These are phyloP conservation scores for Eilema caniola DNA, from an alignment of 2,888 invertebrate genomes.

Conservation along the genomic window DNA sequence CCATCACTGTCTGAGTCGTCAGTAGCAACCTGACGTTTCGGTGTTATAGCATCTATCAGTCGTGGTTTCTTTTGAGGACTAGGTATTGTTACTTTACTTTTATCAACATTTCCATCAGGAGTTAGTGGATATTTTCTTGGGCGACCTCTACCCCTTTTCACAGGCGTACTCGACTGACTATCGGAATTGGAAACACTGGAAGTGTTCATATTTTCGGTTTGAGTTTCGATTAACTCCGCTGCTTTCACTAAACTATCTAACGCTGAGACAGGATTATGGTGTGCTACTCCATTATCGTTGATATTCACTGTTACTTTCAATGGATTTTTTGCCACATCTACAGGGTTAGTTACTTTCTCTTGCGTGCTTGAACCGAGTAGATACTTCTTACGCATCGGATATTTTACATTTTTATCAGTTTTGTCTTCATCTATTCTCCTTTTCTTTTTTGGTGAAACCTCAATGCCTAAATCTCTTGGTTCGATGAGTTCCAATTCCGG, in stretches of 20 bases:
- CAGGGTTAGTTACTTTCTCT: conserved; percentile 34
- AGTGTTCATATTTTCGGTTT: conserved; percentile 64
- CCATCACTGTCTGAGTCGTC: conserved; percentile 70
- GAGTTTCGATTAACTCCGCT: conserved; percentile 79
- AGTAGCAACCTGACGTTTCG: conserved; percentile 53
- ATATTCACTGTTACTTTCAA: conserved; percentile 56
- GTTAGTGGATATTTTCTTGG: conserved; percentile 78
- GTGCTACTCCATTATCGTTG: conserved; percentile 55
- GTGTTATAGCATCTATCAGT: conserved; percentile 65
- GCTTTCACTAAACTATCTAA: conserved; percentile 82
- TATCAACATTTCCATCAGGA: conserved; percentile 61
- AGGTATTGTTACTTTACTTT: conserved; percentile 53
- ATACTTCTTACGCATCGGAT: conserved; percentile 78
- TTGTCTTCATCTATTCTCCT: conserved; percentile 71
- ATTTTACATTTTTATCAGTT: conserved; percentile 67
- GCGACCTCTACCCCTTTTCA: conserved; percentile 79
- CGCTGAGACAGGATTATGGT: conserved; percentile 72
- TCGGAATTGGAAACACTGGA: conserved; percentile 52
- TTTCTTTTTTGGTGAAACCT: conserved; percentile 77
- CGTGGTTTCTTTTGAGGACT: conserved; percentile 77
- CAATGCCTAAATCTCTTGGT: conserved; percentile 72
- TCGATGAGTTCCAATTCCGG: conserved; percentile 82
- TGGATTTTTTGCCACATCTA: conserved; percentile 52
- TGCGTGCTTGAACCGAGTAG: conserved; percentile 61
- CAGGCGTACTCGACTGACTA: conserved; percentile 65